Conservation (phyloP, 1,140 invertebrate species). For the Drosophila willistoni region DNA sequence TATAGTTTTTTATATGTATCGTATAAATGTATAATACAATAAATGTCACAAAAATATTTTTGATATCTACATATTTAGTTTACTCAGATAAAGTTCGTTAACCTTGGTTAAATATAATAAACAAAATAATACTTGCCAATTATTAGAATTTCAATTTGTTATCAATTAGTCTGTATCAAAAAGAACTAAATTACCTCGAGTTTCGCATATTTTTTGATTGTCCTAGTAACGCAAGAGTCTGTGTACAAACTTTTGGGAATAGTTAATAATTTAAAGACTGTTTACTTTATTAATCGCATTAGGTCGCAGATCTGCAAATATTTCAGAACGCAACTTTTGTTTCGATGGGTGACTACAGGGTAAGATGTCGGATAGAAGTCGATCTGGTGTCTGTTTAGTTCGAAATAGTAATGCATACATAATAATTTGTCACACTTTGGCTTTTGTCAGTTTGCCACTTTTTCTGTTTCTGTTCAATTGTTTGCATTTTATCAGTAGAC, state of each 20-base stretch:
- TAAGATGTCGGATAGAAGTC: not conserved
- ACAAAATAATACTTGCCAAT: not conserved
- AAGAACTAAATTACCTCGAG: not conserved
- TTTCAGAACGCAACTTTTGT: no score
- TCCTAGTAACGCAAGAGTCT: no score
- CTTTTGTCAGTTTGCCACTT: constrained; percentile 46
- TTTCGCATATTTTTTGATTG: not conserved
- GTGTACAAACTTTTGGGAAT: no score
- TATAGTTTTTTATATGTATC: constrained; percentile 8
- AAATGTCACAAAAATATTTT: constrained; percentile 39
- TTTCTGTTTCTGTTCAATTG: constrained; percentile 48
- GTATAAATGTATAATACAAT: not conserved
- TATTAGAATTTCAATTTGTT: constrained; percentile 4
- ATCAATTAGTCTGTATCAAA: not conserved
- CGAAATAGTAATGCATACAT: constrained; percentile 37
- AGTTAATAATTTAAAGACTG: no score
- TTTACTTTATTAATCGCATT: no score
- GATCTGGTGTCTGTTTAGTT: not conserved
- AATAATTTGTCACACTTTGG: constrained; percentile 64
- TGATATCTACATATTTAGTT: not conserved
- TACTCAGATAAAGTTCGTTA: constrained; percentile 50
- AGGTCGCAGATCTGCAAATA: no score
- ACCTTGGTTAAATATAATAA: constrained; percentile 26
- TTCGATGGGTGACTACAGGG: not conserved
- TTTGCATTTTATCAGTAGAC: constrained; percentile 72